These are phyloP conservation scores for Polyodon spathula DNA, from an alignment of 2,113 vertebrate genomes.

Conservation along the genomic window DNA sequence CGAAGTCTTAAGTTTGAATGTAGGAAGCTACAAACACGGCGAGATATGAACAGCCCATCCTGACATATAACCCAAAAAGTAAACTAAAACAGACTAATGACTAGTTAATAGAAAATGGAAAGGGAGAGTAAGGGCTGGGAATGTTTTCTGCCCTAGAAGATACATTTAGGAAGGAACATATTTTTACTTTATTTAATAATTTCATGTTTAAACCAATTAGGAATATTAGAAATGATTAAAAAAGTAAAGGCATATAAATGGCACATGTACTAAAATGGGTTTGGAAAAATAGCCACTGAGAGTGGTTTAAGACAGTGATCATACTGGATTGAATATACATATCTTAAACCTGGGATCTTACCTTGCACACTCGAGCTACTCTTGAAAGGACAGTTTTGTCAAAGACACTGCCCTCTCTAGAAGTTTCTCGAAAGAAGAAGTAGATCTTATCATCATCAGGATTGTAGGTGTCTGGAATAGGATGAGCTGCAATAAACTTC, in stretches of 20 bases:
- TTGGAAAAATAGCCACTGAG: too few relatives aligned
- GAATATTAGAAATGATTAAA: too few relatives aligned
- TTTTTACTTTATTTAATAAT: too few relatives aligned
- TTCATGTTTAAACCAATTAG: too few relatives aligned
- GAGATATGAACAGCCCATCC: too few relatives aligned
- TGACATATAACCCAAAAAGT: neutral
- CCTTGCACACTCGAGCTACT: slow-evolving; percentile 93
- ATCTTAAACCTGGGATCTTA: slow-evolving; percentile 50
- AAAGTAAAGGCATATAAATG: too few relatives aligned
- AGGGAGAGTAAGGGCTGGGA: neutral
- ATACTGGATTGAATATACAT: too few relatives aligned
- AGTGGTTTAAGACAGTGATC: too few relatives aligned
- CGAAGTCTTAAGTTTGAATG: too few relatives aligned
- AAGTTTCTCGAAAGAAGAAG: slow-evolving; percentile 94
- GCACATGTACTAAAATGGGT: too few relatives aligned
- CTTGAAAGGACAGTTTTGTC: slow-evolving; percentile 86
- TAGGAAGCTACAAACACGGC: too few relatives aligned
- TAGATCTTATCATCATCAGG: slow-evolving; percentile 97
- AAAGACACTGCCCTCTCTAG: slow-evolving; percentile 71
- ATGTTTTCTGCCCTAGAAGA: neutral
- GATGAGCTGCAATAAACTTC: slow-evolving; percentile 84
- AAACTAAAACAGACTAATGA: neutral
- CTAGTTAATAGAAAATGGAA: neutral
- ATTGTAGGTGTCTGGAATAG: slow-evolving; percentile 88
- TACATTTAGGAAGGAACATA: too few relatives aligned